Evolutionary conservation across 30 jellyfish, hydroid and myxozoan species (phyloP), one percentile per base, ranked within the genome.

Genomic region (Pseudorhiza aurosa): DNA sequence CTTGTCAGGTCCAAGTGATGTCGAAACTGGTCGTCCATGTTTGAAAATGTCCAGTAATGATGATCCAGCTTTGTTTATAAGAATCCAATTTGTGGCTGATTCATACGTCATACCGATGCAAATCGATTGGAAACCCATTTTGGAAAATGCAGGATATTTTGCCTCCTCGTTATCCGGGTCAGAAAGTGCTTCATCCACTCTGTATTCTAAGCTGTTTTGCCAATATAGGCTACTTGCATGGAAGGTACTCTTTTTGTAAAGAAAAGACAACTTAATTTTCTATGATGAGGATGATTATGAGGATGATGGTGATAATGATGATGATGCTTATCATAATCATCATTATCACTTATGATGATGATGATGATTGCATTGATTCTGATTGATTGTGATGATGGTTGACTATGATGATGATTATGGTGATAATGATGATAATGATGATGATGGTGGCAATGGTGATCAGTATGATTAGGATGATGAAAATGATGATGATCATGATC

Each of bases 51-150:
- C 68, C 6, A 17, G 31, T 19, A 72, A 46, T 1, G 85, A 72
- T 5, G 73, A 17, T 37, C 21, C 43, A 8, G 55, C 15, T 4
- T n/a, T 39, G 31, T 42, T 25, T 29, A 39, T 72, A 9, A 24
- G 44, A 8, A 72, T 12, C 85, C 85, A 72, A 1, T 50, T 51
- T 28, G 55, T 53, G 8, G 21, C 24, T 26, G 55, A 59, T 0
- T 51, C 31, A 11, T 24, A 18, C 22, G 37, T 32, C 59, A 72
- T 53, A 5, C 85, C 85, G 33, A 72, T 32, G 85, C 85, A 53
- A 27, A 72, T 35, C 62, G 55, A 53, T 6, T 33, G 26, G 32
- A 55, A 35, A 6, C 36, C 29, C 15, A 72, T 72, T 10, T 17
- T 27, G 47, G 51, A 21, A 19, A 72, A 72, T 8, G 63, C 85